Conservation (phyloP, 2,888 invertebrate species). For the Cerastoderma edule region DNA sequence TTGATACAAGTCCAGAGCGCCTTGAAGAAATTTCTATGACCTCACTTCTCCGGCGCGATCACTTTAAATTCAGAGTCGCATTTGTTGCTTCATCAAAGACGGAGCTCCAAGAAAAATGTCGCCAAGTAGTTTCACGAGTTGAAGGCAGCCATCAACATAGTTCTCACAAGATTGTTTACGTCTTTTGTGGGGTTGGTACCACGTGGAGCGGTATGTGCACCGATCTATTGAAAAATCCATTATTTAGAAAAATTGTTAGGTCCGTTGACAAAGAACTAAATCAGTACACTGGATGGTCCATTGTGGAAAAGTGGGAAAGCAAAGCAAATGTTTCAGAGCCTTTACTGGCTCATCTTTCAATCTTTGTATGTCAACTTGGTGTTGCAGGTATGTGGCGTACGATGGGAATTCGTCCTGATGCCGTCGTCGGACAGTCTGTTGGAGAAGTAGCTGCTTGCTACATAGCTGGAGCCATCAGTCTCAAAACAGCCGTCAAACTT, state of each 20-base stretch:
- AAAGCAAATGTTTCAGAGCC: constrained; percentile 36
- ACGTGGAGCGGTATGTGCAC: constrained; percentile 48
- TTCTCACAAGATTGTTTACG: constrained; percentile 36
- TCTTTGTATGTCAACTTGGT: constrained; percentile 63
- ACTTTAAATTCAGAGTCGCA: constrained; percentile 26
- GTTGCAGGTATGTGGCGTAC: constrained; percentile 45
- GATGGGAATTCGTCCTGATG: constrained; percentile 50
- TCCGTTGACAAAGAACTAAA: constrained; percentile 22
- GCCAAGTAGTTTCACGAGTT: background rate
- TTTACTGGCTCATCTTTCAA: constrained; percentile 56
- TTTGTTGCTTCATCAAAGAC: no score
- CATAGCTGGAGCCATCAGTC: constrained; percentile 46
- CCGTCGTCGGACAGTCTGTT: constrained; percentile 64
- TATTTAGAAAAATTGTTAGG: constrained; percentile 38
- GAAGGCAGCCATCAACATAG: background rate
- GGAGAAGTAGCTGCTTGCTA: constrained; percentile 67
- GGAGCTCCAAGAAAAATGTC: background rate
- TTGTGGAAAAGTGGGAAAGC: constrained; percentile 8
- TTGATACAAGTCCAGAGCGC: no score
- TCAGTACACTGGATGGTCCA: constrained; percentile 20
- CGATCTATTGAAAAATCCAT: constrained; percentile 25
- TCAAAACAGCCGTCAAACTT: constrained; percentile 55
- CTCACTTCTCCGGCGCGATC: background rate
- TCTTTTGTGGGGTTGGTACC: constrained; percentile 38
- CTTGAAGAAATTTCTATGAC: no score